Conservation (phyloP, 2,113 vertebrate genomes). For the Cottus gobio region DNA sequence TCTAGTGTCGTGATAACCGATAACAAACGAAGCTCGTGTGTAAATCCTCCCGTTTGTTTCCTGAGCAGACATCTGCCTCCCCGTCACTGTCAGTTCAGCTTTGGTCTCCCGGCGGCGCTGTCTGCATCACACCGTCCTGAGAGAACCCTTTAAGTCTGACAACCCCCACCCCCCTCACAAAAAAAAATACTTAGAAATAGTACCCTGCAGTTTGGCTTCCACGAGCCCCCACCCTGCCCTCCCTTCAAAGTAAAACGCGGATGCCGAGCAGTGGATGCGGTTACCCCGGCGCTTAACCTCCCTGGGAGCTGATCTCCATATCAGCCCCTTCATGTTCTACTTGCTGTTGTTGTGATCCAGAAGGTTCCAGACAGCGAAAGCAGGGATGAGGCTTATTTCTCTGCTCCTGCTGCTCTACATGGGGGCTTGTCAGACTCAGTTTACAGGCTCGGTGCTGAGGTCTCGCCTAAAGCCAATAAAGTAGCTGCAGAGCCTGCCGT, state of each 20-base stretch:
- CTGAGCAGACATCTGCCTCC: slow-evolving; percentile 14
- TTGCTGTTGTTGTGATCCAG: slow-evolving; percentile 51
- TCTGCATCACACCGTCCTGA: slow-evolving; percentile 7
- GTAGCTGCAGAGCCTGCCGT: slow-evolving; percentile 49
- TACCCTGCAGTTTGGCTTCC: background rate
- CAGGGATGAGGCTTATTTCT: slow-evolving; percentile 51
- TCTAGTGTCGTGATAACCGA: slow-evolving; percentile 10
- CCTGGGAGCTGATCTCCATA: slow-evolving; percentile 60
- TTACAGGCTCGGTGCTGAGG: slow-evolving; percentile 40
- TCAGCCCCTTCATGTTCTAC: slow-evolving; percentile 55
- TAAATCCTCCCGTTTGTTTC: slow-evolving; percentile 4
- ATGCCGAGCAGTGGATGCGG: slow-evolving; percentile 9
- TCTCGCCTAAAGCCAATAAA: slow-evolving; percentile 61
- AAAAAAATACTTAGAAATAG: slow-evolving; percentile 17
- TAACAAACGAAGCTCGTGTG: slow-evolving; percentile 8
- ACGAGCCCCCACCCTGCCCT: background rate
- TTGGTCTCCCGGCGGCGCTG: slow-evolving; percentile 15
- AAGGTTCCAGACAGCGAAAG: slow-evolving; percentile 51
- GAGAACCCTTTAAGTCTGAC: slow-evolving; percentile 19
- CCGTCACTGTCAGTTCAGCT: slow-evolving; percentile 25
- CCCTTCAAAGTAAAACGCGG: slow-evolving; percentile 18
- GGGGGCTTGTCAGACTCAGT: slow-evolving; percentile 62
- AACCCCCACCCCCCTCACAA: background rate
- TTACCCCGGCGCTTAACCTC: slow-evolving; percentile 48
- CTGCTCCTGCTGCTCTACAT: slow-evolving; percentile 38